These are phyloP conservation scores for Sipha flava DNA, from an alignment of 1,140 invertebrate genomes.

Conservation along the genomic window DNA sequence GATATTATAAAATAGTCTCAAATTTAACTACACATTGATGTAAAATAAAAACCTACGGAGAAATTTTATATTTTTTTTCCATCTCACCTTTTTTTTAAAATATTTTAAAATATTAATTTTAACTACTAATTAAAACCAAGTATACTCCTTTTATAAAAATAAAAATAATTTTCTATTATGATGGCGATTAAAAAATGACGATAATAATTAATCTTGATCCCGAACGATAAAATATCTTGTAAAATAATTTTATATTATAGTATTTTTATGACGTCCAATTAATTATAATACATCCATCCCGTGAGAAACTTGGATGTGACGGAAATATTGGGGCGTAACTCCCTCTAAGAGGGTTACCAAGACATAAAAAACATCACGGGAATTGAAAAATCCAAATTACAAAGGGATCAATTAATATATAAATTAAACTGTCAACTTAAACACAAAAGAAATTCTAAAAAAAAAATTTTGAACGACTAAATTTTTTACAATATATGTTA, in stretches of 20 bases:
- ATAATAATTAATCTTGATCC: constrained; percentile 17
- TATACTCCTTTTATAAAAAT: too few relatives aligned
- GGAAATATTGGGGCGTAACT: constrained; percentile 17
- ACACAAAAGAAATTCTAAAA: not conserved
- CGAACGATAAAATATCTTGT: not conserved
- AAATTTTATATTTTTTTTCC: too few relatives aligned
- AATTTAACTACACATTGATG: too few relatives aligned
- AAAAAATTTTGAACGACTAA: not conserved
- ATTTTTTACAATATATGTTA: too few relatives aligned
- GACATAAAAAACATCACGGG: not conserved
- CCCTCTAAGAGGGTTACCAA: not conserved
- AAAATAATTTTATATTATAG: not conserved
- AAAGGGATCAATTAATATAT: not conserved
- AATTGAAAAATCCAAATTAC: not conserved
- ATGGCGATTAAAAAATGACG: not conserved
- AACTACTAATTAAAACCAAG: not conserved
- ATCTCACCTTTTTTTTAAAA: too few relatives aligned
- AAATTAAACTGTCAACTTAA: not conserved
- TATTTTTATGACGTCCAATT: constrained; percentile 16
- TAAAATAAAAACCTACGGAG: too few relatives aligned
- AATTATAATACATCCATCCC: constrained; percentile 1
- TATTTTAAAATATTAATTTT: too few relatives aligned
- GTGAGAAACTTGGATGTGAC: not conserved
- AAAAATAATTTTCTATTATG: too few relatives aligned
- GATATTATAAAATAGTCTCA: too few relatives aligned